These are phyloP conservation scores for Pelobates cultripes DNA, from an alignment of 2,797 vertebrate genomes.

Conservation along the genomic window DNA sequence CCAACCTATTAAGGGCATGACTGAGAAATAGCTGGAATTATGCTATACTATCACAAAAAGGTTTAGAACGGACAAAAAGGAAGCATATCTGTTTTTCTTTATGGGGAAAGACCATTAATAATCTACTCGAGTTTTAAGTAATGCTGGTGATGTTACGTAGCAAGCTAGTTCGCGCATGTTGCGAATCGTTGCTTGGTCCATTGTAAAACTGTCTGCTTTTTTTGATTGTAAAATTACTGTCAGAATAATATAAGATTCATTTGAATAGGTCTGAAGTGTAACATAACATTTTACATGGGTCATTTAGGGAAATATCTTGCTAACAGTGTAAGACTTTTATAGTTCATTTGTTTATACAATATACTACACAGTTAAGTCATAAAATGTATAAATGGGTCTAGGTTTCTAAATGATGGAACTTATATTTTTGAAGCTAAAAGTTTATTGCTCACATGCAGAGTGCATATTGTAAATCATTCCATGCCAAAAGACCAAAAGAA, in stretches of 20 bases:
- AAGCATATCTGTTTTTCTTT: constrained; percentile 22
- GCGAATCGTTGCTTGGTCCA: background rate
- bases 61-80: constrained; percentile 2
- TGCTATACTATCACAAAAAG: constrained; percentile 24
- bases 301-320: constrained; percentile 39
- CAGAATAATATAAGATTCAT: constrained; percentile 39
- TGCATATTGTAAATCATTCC: constrained; percentile 37
- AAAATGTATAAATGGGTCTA: constrained; percentile 27
- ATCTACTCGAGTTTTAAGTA: constrained; percentile 29
- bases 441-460: constrained; percentile 42
- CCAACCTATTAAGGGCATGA: constrained; percentile 46
- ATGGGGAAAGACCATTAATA: constrained; percentile 27
- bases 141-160: background rate
- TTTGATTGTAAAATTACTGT: constrained; percentile 31
- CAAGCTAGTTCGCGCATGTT: background rate
- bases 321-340: constrained; percentile 31
- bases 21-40: constrained; percentile 40
- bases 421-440: constrained; percentile 31
- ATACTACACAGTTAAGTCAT: constrained; percentile 21
- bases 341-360: constrained; percentile 43
- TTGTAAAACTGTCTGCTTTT: constrained; percentile 40
- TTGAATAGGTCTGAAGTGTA: constrained; percentile 23
- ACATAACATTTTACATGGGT: constrained; percentile 40
- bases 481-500: background rate
- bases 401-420: constrained; percentile 23